A percentile compares a stretch with the other conserved stretches of the same genome.
Conservation (phyloP, 2,888 invertebrate genomes). For the Teinopalpus imperialis region DNA sequence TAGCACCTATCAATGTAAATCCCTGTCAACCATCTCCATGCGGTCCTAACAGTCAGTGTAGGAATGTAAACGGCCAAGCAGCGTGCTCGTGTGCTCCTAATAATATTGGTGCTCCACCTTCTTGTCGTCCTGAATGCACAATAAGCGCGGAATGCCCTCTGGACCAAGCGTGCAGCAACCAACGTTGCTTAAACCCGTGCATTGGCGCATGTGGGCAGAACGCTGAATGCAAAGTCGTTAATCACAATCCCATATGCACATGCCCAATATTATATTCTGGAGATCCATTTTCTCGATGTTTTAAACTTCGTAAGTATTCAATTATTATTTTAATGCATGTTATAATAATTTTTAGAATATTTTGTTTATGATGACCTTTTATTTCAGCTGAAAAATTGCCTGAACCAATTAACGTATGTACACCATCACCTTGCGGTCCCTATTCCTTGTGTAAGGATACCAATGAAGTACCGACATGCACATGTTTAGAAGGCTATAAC, state of each 20-base stretch:
- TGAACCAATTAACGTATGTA: slow-evolving; percentile 84
- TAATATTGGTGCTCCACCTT: slow-evolving; percentile 84
- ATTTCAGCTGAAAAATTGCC: slow-evolving; percentile 75
- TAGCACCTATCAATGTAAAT: slow-evolving; percentile 75
- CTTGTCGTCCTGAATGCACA: slow-evolving; percentile 88
- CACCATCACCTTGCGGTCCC: slow-evolving; percentile 90
- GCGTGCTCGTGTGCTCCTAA: slow-evolving; percentile 86
- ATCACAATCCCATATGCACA: slow-evolving; percentile 88
- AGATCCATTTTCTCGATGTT: slow-evolving; percentile 85
- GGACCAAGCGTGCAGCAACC: slow-evolving; percentile 87
- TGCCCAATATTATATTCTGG: slow-evolving; percentile 84
- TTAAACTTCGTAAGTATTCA: slow-evolving; percentile 72
- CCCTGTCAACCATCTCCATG: slow-evolving; percentile 86
- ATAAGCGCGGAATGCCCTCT: slow-evolving; percentile 87
- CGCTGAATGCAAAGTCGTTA: slow-evolving; percentile 88
- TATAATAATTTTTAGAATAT: too few relatives aligned
- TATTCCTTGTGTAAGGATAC: slow-evolving; percentile 86
- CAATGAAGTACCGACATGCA: slow-evolving; percentile 88
- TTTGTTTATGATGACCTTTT: too few relatives aligned
- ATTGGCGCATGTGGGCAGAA: slow-evolving; percentile 87
- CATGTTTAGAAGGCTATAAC: slow-evolving; percentile 85
- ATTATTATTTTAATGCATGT: slow-evolving; percentile 3
- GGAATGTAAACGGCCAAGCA: slow-evolving; percentile 84
- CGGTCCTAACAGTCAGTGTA: slow-evolving; percentile 84
- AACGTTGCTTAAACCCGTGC: slow-evolving; percentile 88